Conservation (phyloP, 2,113 vertebrate species). For the Cryptomyrus ogoouensis region DNA sequence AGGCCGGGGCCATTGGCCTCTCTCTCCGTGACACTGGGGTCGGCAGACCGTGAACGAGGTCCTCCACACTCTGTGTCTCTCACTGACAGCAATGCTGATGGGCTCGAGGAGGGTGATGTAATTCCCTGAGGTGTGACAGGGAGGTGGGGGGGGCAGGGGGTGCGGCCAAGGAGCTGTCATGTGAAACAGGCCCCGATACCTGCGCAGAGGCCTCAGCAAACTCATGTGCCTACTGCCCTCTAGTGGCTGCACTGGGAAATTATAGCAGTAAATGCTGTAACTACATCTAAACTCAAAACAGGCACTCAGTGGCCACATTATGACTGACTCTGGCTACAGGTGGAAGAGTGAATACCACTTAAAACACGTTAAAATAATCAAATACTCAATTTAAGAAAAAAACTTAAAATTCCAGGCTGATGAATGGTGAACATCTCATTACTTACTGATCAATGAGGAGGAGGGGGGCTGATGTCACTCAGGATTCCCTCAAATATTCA, state of each 20-base stretch:
- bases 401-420: not conserved
- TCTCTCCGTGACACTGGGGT: not conserved
- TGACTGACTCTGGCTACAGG: not conserved
- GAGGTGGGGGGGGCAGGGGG: not conserved
- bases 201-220: not conserved
- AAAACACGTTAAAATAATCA: not conserved
- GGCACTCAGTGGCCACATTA: not conserved
- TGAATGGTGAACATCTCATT: not conserved
- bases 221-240: not conserved
- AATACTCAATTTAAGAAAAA: not conserved
- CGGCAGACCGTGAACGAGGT: not conserved
- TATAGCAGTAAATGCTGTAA: not conserved
- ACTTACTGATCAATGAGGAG: not conserved
- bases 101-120: slow-evolving; percentile 1
- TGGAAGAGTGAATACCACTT: not conserved
- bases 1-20: not conserved
- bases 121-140: slow-evolving; percentile 7
- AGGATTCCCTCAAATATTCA: not conserved
- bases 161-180: not conserved
- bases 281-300: not conserved
- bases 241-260: not conserved
- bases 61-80: not conserved
- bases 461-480: not conserved
- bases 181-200: not conserved
- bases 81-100: not conserved